These are phyloP conservation scores for Cynaeus angustus DNA, from an alignment of 2,888 invertebrate species.

Conservation along the genomic window DNA sequence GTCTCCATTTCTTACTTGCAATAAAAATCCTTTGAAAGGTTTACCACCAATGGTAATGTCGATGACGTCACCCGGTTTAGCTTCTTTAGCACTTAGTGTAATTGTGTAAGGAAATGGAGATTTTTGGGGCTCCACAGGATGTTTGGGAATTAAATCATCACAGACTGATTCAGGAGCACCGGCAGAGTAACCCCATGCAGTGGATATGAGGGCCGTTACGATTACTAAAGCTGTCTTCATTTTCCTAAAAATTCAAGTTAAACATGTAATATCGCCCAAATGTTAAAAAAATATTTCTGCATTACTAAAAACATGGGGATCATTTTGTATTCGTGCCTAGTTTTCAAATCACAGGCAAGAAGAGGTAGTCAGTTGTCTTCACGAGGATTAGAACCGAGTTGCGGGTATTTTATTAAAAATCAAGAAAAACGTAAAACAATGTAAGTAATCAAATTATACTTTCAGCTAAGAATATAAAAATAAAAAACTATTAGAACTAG, in stretches of 20 bases:
- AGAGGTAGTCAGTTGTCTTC: too few species aligned
- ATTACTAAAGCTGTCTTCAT: conserved; percentile 41
- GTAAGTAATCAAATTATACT: too few species aligned
- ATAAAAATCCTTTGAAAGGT: conserved; percentile 78
- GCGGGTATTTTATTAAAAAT: too few species aligned
- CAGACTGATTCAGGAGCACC: conserved; percentile 80
- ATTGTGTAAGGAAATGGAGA: conserved; percentile 75
- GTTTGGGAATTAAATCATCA: conserved; percentile 80
- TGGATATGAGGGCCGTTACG: conserved; percentile 51
- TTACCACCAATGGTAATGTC: conserved; percentile 74
- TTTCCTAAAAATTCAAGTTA: conserved; percentile 44
- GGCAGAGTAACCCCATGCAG: conserved; percentile 73
- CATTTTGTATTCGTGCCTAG: too few species aligned
- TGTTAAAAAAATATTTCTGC: too few species aligned
- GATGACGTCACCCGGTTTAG: conserved; percentile 72
- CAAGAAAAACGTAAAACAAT: too few species aligned
- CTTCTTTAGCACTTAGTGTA: conserved; percentile 60
- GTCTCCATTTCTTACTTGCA: conserved; percentile 78
- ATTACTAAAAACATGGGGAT: too few species aligned
- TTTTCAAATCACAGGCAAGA: too few species aligned
- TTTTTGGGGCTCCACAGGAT: conserved; percentile 76
- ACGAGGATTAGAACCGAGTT: too few species aligned
- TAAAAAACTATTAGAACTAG: not conserved
- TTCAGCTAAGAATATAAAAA: too few species aligned
- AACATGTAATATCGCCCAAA: too few species aligned